Evolutionary conservation across 2,888 invertebrate species (phyloP), one percentile per base, ranked within the genome.

Genomic region (Linnaemya vulpina): DNA sequence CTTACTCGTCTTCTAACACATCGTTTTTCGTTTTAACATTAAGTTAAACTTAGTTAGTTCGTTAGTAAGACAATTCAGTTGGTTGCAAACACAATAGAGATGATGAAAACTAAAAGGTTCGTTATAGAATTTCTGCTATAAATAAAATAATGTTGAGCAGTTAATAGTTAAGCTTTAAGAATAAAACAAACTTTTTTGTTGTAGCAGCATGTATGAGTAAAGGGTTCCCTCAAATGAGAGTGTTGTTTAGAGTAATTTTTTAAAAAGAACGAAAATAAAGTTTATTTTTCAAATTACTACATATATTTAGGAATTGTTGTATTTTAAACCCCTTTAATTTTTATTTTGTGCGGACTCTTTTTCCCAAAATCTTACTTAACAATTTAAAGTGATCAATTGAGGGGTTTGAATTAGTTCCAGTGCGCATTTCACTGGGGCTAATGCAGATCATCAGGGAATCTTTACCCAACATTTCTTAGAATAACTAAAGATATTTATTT

Each of bases 31-130:
- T 43, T 40, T 25, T 65, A 51, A 70, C 10, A 78, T 58, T 67
- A 58, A 65, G 63, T 76, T 67, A 65, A 76, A 76, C 60, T 80
- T 73, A 55, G 60, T 73, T 71, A 71, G 80, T 51, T 70, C 74
- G 83, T 78, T 79, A 74, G 74, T 58, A 74, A 77, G 51, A 82
- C 49, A 82, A 55, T 75, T 75, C 65, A 43, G 63, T 43, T 60
- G 63, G 43, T 55, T 73, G 55, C 13, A 43, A 79, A 65, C 51
- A 77, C 68, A 77, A 68, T 22, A 20, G 13, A 22, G 53, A 71
- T 63, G 67, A 62, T 55, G 40, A 58, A 46, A 38, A 71, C 67
- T 71, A 30, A 49, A n/a, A 73, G 53, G 22, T 79, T 80, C 60
- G 71, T 71, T 46, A 46, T 67, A 60, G 51, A 49, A 76, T 53